Base-by-base conservation (phyloP, 2,113 vertebrate genomes). In the chimpanzee (Pan troglodytes) region DNA sequence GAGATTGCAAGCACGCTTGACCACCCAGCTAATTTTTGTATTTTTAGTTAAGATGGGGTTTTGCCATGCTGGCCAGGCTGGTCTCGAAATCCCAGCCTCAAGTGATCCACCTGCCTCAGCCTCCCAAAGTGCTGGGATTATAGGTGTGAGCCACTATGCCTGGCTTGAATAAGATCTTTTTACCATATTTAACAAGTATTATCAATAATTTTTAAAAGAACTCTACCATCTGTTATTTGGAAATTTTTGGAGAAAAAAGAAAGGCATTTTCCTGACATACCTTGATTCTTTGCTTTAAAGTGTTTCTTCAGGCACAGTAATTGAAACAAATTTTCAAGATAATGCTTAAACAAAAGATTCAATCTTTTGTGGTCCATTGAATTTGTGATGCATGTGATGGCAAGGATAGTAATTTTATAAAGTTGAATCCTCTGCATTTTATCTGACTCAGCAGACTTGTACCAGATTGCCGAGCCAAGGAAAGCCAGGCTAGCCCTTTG, bases 241-340 rank as follows among this genome's bases (percentile, higher is more conserved):
- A 94, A 97, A 83, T 92, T 96, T 98, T 95, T 50, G 92, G 11
- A 83, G 43, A 83, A 92, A n/a, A 83, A 96, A 45, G 27, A 73
- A 88, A 89, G 83, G 14, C 17, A 10, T 95, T 97, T 97, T 96
- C 59, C 40, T 90, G 30, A 83, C 6, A 96, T 10, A 96, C 20
- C 48, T 95, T 90, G 35, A 90, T 90, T 68, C 43, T 94, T 96
- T 97, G 16, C 48, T 90, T 97, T 97, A 90, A 35, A 96, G 35
- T 68, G 83, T 14, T 96, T 93, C 89, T 97, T 97, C 22, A 95
- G 12, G 0, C 50, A 13, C n/a, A 88, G 72, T 85, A 93, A 88
- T 81, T 87, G 90, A 97, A 98, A 97, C 96, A 11, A 96, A 96
- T 98, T 95, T 97, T 76, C 68, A 97, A 97, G 70, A 88, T 90